Evolutionary conservation across 2,113 vertebrate genomes (phyloP).

Genomic region (Petroica traversi): DNA sequence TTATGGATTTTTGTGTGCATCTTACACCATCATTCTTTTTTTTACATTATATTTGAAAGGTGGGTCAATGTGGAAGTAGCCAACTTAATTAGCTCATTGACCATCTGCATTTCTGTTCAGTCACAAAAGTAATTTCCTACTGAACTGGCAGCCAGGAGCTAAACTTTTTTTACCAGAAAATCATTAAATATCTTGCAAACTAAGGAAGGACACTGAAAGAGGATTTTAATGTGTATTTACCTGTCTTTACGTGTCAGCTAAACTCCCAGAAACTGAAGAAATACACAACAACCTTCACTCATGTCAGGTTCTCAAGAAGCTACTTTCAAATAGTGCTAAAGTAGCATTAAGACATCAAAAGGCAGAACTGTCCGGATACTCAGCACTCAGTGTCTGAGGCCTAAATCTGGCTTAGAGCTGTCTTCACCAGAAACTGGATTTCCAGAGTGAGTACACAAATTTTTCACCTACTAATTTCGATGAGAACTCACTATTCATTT

Average conservation of each 20-base stretch:
- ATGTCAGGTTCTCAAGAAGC: background rate
- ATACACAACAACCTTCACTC: background rate
- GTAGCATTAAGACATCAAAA: background rate
- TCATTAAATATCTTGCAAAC: background rate
- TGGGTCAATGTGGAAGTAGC: background rate
- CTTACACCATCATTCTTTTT: background rate
- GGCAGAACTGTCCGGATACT: background rate
- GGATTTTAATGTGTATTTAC: background rate
- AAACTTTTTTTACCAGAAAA: background rate
- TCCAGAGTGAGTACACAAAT: background rate
- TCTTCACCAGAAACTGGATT: background rate
- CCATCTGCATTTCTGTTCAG: background rate
- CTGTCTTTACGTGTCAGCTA: background rate
- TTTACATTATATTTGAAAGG: background rate
- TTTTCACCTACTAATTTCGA: background rate
- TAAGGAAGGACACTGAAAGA: background rate
- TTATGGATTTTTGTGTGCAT: background rate
- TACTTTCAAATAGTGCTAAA: background rate
- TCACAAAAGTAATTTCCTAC: background rate
- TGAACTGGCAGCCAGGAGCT: background rate
- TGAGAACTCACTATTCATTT: background rate
- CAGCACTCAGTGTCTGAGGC: background rate
- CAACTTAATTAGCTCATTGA: background rate
- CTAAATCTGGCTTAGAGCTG: background rate
- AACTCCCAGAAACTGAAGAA: background rate